phyloP scores from a whole-genome alignment of 2,113 vertebrate species.

The Elephantulus edwardii region DNA sequence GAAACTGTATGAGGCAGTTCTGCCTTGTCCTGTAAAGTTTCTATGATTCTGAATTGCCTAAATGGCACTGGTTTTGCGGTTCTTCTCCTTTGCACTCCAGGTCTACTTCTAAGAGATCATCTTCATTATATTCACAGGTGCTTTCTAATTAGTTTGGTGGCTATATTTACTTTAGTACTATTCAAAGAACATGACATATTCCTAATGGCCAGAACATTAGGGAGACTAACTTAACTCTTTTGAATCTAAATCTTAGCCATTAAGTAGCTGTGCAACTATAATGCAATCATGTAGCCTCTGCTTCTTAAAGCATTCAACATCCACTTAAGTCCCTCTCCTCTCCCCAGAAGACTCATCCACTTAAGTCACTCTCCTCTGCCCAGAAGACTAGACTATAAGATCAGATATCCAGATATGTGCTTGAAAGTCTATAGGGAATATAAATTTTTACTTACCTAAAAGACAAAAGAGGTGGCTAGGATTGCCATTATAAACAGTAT shows the following conservation, averaged over 20 bases:
- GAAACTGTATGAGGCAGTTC: too few relatives aligned
- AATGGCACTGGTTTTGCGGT: too few relatives aligned
- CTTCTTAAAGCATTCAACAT: not conserved
- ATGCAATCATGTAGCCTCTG: not conserved
- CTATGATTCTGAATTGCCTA: too few relatives aligned
- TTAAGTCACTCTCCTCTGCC: not conserved
- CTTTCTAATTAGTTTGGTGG: constrained; percentile 34
- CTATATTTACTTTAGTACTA: not conserved
- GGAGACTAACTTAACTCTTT: constrained; percentile 42
- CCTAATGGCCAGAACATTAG: not conserved
- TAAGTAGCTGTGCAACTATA: not conserved
- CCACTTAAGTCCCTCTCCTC: too few relatives aligned
- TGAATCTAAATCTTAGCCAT: constrained; percentile 22
- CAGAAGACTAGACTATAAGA: not conserved
- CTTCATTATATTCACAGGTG: not conserved
- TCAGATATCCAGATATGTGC: not conserved
- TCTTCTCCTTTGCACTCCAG: too few relatives aligned
- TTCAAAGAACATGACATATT: constrained; percentile 17
- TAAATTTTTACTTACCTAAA: not conserved
- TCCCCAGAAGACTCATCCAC: not conserved
- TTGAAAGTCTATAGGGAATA: not conserved
- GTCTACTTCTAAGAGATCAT: not conserved
- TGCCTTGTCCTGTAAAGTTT: too few relatives aligned
- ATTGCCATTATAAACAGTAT: not conserved
- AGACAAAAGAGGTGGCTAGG: not conserved